Percentiles rank a stretch among this genome's conserved stretches.
Conservation (phyloP, 92 coral and sea anemone species). For the Metridium senile region DNA sequence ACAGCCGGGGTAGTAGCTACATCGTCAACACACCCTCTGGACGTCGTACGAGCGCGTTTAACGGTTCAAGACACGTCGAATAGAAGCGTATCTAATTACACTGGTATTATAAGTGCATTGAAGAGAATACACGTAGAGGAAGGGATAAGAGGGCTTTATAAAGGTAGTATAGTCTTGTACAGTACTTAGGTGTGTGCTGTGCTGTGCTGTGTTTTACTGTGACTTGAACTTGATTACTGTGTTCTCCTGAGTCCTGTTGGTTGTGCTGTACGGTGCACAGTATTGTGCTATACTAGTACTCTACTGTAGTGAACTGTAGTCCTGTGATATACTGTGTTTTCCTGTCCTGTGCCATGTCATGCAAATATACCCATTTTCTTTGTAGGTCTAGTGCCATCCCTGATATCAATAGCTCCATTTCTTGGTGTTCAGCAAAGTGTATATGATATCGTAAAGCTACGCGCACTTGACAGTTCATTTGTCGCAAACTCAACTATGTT, state of each 20-base stretch:
- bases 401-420: not conserved
- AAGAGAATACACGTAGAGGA: slow-evolving; percentile 14
- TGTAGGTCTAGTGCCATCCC: not conserved
- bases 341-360: not conserved
- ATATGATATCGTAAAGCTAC: not conserved
- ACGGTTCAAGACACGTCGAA: slow-evolving; percentile 10
- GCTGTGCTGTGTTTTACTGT: no score
- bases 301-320: no score
- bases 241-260: no score
- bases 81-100: slow-evolving; percentile 3
- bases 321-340: no score
- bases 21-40: slow-evolving; percentile 2
- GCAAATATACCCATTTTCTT: not conserved
- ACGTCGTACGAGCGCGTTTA: slow-evolving; percentile 17
- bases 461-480: not conserved
- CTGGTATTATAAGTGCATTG: slow-evolving; percentile 21
- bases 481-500: not conserved
- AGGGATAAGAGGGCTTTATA: slow-evolving; percentile 13
- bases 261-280: no score
- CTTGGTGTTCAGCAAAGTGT: slow-evolving; percentile 1
- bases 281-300: no score
- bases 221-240: no score
- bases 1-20: slow-evolving; percentile 13
- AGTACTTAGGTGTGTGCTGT: no score
- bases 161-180: not conserved